Percentiles rank a stretch among this genome's conserved stretches.
Conservation (phyloP, 2,888 invertebrate species). For the Scaptomyza polygonia region DNA sequence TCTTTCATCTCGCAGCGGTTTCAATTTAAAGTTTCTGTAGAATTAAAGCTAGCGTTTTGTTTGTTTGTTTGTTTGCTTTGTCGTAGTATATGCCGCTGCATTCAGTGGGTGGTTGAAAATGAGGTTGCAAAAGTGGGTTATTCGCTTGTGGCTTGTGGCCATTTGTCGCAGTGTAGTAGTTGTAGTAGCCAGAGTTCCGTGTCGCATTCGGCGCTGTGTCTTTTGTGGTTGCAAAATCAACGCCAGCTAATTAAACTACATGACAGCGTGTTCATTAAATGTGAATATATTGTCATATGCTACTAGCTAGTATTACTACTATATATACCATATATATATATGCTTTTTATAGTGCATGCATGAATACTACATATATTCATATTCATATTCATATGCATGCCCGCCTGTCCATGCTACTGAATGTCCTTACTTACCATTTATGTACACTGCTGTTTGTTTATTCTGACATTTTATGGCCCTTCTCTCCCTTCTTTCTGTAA, state of each 20-base stretch:
- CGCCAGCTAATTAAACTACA: slow-evolving; percentile 60
- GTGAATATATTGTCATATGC: slow-evolving; percentile 33
- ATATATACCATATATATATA: background rate
- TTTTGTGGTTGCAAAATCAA: slow-evolving; percentile 55
- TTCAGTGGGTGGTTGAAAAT: no score
- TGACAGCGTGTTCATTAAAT: slow-evolving; percentile 56
- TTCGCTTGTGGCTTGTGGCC: slow-evolving; percentile 48
- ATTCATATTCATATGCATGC: slow-evolving; percentile 22
- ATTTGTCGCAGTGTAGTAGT: slow-evolving; percentile 53
- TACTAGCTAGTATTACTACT: no score
- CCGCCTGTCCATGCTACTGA: slow-evolving; percentile 24
- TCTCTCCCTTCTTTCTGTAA: no score
- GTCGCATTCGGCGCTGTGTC: slow-evolving; percentile 20
- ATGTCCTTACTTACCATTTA: slow-evolving; percentile 40
- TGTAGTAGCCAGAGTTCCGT: slow-evolving; percentile 2
- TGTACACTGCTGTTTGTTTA: background rate
- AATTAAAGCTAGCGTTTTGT: background rate
- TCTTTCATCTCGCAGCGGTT: background rate
- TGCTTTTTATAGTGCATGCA: background rate
- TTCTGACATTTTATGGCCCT: slow-evolving; percentile 34
- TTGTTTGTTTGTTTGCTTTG: background rate
- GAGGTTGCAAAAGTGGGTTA: slow-evolving; percentile 35
- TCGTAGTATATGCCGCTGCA: no score
- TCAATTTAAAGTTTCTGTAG: background rate
- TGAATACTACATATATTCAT: slow-evolving; percentile 6